These are phyloP conservation scores for Leptopilina boulardi DNA, from an alignment of 1,140 invertebrate genomes.

Conservation along the genomic window DNA sequence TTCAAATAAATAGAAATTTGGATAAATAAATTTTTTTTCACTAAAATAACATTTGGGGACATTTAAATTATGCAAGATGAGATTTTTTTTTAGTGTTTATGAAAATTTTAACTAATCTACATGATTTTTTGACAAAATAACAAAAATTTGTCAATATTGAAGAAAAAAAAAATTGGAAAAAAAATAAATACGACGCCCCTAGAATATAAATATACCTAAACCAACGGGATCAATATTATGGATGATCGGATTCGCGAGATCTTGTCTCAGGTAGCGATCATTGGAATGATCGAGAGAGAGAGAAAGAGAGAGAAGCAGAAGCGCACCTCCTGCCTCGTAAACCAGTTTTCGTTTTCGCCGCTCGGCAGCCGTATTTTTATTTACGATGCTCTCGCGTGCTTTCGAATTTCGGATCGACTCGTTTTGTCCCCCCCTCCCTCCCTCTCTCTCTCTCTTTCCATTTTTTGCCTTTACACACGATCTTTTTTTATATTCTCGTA, in stretches of 20 bases:
- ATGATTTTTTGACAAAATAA: no score
- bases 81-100: no score
- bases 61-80: no score
- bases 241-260: not conserved
- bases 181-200: no score
- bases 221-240: no score
- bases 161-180: no score
- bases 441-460: not conserved
- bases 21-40: no score
- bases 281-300: slow-evolving; percentile 46
- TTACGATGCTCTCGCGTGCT: slow-evolving; percentile 52
- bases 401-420: slow-evolving; percentile 43
- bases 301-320: slow-evolving; percentile 48
- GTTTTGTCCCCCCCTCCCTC: slow-evolving; percentile 5
- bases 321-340: slow-evolving; percentile 48
- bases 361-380: slow-evolving; percentile 44
- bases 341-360: slow-evolving; percentile 56
- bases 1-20: no score
- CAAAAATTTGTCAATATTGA: no score
- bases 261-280: slow-evolving; percentile 47
- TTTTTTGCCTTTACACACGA: slow-evolving; percentile 39
- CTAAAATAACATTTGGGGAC: no score
- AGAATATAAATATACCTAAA: no score
- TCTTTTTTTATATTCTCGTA: slow-evolving; percentile 42
- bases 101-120: no score